phyloP scores from a whole-genome alignment of 2,113 vertebrate genomes.

The Nannospalax galili region DNA sequence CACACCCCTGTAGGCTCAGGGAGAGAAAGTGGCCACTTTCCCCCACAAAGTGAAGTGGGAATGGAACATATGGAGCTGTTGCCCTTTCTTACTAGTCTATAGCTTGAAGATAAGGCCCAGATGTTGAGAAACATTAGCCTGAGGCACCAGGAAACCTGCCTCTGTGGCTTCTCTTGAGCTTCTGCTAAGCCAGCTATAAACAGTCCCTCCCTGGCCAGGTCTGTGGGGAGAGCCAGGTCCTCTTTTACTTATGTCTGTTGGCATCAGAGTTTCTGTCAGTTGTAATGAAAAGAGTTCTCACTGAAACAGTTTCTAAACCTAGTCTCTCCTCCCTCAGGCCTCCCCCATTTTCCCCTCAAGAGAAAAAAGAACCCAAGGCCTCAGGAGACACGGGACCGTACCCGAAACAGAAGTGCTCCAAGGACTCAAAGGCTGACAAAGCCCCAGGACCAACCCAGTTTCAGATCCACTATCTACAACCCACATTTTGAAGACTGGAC shows the following conservation, averaged over 20 bases:
- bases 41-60: accelerated
- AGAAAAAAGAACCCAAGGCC: neutral
- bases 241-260: neutral
- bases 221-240: neutral
- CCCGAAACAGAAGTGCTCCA: neutral
- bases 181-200: neutral
- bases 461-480: neutral
- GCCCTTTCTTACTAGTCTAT: neutral
- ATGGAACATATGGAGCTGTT: neutral
- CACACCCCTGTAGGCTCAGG: accelerated
- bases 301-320: neutral
- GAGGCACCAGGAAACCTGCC: neutral
- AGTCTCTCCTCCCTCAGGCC: neutral
- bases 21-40: neutral
- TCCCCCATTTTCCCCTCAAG: neutral
- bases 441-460: neutral
- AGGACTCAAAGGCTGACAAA: neutral
- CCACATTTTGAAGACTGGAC: neutral
- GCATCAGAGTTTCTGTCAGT: neutral
- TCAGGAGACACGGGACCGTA: too few relatives aligned
- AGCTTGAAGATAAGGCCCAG: neutral
- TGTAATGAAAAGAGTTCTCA: neutral
- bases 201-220: neutral
- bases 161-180: neutral
- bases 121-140: neutral